Conservation (phyloP, 2,797 vertebrate genomes). For the Carcharodon carcharias region DNA sequence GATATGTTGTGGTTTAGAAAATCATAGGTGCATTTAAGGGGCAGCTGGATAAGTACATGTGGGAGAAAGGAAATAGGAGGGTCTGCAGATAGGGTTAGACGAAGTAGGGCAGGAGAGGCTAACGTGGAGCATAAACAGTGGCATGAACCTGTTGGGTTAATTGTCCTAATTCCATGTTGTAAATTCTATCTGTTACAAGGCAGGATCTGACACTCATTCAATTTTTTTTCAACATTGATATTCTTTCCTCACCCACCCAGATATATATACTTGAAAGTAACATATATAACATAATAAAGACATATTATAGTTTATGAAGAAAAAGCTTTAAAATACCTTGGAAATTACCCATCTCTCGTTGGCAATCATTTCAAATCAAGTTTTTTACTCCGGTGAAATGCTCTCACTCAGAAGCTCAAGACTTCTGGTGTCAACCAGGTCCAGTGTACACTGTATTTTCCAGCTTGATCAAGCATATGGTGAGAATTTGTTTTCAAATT, state of each 20-base stretch:
- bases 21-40: neutral
- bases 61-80: neutral
- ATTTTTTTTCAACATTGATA: neutral
- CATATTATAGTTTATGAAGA: neutral
- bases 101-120: neutral
- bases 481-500: too few relatives aligned
- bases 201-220: too few relatives aligned
- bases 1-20: neutral
- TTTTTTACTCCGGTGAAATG: too few relatives aligned
- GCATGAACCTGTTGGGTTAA: neutral
- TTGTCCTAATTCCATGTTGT: neutral
- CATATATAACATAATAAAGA: neutral
- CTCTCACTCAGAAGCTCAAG: too few relatives aligned
- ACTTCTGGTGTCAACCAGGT: too few relatives aligned
- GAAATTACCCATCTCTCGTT: too few relatives aligned
- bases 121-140: neutral
- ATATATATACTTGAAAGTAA: neutral
- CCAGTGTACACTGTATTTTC: too few relatives aligned
- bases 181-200: neutral
- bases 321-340: neutral
- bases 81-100: neutral
- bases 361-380: too few relatives aligned
- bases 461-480: too few relatives aligned
- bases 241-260: neutral
- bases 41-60: neutral